Conservation (phyloP, 2,113 vertebrate genomes). For the Gobio gobio region DNA sequence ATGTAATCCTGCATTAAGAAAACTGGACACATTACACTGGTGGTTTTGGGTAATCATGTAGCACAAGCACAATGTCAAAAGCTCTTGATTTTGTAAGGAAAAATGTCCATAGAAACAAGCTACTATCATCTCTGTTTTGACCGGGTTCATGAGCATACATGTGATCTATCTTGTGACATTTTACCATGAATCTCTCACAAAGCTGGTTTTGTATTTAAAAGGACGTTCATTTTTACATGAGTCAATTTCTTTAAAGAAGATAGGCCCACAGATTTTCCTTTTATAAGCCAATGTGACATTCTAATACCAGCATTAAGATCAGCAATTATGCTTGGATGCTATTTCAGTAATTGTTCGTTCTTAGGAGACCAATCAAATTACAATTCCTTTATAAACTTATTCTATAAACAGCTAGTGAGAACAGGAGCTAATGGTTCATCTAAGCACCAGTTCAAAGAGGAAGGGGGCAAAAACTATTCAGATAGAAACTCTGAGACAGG, state of each 20-base stretch:
- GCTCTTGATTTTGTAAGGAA: not conserved
- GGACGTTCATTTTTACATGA: not conserved
- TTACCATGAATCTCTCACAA: not conserved
- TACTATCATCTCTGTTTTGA: not conserved
- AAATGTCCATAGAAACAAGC: not conserved
- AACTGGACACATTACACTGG: not conserved
- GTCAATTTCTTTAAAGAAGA: not conserved
- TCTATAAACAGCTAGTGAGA: not conserved
- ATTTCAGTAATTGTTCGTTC: not conserved
- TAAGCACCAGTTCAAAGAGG: not conserved
- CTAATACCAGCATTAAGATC: not conserved
- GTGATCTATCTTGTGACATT: slow-evolving; percentile 32
- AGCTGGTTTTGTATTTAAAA: slow-evolving; percentile 16
- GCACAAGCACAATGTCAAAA: not conserved
- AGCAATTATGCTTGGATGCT: not conserved
- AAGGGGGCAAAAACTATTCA: not conserved
- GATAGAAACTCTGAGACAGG: not conserved
- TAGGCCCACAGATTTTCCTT: not conserved
- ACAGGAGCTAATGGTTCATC: not conserved
- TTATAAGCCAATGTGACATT: not conserved
- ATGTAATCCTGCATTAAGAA: not conserved
- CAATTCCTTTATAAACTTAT: not conserved
- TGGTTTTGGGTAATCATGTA: not conserved
- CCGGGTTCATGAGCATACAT: not conserved
- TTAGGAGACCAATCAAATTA: not conserved